phyloP scores from a whole-genome alignment of 1,140 invertebrate genomes.

The Aphis craccivora region DNA sequence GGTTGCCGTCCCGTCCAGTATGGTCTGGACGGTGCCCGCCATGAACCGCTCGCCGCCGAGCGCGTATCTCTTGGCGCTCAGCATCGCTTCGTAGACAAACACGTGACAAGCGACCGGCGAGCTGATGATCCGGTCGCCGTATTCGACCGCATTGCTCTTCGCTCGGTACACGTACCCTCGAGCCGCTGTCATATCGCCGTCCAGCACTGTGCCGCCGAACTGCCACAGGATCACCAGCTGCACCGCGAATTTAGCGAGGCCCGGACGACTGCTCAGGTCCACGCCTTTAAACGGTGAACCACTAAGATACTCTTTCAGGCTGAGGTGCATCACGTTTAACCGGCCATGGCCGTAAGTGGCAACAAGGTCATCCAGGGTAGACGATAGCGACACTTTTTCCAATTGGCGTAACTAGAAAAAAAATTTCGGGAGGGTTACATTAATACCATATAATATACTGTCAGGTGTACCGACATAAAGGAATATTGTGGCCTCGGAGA shows the following conservation, averaged over 20 bases:
- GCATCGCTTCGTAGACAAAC: constrained; percentile 18
- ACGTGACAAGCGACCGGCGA: constrained; percentile 31
- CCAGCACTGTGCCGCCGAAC: constrained; percentile 39
- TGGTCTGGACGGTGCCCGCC: background rate
- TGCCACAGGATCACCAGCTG: constrained; percentile 20
- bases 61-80: background rate
- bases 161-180: background rate
- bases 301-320: background rate
- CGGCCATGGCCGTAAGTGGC: background rate
- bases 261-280: background rate
- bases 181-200: background rate
- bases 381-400: background rate
- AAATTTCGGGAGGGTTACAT: too few species aligned
- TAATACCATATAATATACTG: too few species aligned
- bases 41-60: background rate
- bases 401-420: too few species aligned
- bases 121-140: background rate
- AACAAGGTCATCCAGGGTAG: background rate
- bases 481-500: too few species aligned
- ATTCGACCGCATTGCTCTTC: background rate
- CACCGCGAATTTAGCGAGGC: constrained; percentile 1
- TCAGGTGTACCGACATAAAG: too few species aligned
- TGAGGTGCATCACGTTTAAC: background rate
- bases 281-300: constrained; percentile 25
- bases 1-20: background rate